Evolutionary conservation across 2,888 invertebrate genomes (phyloP).

Genomic region (Congeria kusceri): DNA sequence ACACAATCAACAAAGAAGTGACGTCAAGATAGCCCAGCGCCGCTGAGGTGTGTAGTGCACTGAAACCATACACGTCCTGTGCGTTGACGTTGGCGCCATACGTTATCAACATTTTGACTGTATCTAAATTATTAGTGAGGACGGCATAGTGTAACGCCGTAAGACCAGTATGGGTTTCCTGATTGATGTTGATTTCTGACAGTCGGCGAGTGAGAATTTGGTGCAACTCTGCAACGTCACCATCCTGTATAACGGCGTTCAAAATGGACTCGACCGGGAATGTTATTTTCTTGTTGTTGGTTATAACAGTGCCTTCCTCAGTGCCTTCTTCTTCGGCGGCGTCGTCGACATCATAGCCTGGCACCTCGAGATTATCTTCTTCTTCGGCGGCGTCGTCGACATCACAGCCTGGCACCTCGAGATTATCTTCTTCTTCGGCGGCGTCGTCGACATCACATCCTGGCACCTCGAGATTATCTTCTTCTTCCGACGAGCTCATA

Average conservation of each 20-base stretch:
- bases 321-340: neutral
- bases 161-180: slow-evolving; percentile 78
- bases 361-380: no score
- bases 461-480: no score
- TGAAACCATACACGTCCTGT: slow-evolving; percentile 80
- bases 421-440: neutral
- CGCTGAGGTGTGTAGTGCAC: slow-evolving; percentile 80
- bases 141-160: slow-evolving; percentile 81
- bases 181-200: slow-evolving; percentile 74
- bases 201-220: slow-evolving; percentile 65
- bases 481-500: no score
- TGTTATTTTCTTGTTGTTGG: slow-evolving; percentile 64
- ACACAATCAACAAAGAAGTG: slow-evolving; percentile 76
- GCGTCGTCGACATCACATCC: no score
- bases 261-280: slow-evolving; percentile 81
- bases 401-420: no score
- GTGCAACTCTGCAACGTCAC: slow-evolving; percentile 76
- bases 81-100: slow-evolving; percentile 76
- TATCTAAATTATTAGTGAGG: slow-evolving; percentile 80
- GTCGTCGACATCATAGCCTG: no score
- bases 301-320: neutral
- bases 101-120: slow-evolving; percentile 77
- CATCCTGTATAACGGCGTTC: slow-evolving; percentile 80
- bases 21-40: slow-evolving; percentile 80
- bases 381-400: no score